A percentile compares a stretch with the other conserved stretches of the same genome.
phyloP scores from a whole-genome alignment of 2,797 vertebrate species.

The Oreochromis grahami region DNA sequence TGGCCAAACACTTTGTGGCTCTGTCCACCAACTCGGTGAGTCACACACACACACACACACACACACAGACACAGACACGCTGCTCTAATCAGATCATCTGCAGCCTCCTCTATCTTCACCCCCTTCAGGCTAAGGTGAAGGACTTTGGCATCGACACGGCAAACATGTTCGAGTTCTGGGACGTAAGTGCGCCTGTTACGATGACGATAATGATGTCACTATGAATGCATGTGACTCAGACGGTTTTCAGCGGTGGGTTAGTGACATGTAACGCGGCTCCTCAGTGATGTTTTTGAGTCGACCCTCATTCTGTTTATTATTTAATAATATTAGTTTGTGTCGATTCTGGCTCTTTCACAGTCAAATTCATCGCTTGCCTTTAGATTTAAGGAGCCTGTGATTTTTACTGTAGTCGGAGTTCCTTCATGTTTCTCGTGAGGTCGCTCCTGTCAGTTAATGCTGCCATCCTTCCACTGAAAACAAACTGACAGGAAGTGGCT shows the following conservation, averaged over 20 bases:
- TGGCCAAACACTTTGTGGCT: conserved; percentile 96
- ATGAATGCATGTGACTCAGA: not conserved
- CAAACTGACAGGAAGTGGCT: not conserved
- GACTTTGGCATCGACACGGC: conserved; percentile 92
- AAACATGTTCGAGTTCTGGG: conserved; percentile 99
- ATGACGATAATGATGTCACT: not conserved
- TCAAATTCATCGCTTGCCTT: fast-evolving
- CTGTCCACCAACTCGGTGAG: conserved; percentile 94
- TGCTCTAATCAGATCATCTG: not conserved
- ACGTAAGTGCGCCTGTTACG: conserved; percentile 80
- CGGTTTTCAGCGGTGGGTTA: not conserved
- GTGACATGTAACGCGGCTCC: not conserved
- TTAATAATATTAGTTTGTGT: not conserved
- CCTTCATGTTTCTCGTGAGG: not conserved
- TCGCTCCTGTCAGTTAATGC: fast-evolving
- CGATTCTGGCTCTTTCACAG: not conserved
- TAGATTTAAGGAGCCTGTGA: not conserved
- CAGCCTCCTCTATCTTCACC: not conserved
- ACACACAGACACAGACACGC: fast-evolving
- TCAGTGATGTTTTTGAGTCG: not conserved
- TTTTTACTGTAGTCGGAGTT: not conserved
- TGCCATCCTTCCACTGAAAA: not conserved
- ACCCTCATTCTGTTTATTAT: not conserved
- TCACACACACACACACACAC: not conserved
- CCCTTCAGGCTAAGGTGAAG: conserved; percentile 85